phyloP scores from a whole-genome alignment of 2,113 vertebrate species.

The Petaurus breviceps region DNA sequence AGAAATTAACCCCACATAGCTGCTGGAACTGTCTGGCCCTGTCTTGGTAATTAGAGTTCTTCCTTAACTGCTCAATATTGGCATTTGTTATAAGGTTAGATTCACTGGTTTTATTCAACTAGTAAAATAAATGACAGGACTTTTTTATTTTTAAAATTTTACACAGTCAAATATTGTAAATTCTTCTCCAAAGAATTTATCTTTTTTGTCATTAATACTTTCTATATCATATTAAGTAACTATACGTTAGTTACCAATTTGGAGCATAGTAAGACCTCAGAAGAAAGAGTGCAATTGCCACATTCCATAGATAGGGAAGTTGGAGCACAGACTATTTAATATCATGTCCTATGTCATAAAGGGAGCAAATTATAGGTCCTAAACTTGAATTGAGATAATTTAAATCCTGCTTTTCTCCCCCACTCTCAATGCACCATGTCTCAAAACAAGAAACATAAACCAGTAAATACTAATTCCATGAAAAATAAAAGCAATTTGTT shows the following conservation, averaged over 20 bases:
- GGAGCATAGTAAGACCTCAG: background rate
- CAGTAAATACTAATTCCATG: background rate
- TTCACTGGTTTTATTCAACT: background rate
- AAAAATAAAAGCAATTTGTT: background rate
- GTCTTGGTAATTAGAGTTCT: background rate
- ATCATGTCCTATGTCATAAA: background rate
- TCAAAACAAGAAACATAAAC: background rate
- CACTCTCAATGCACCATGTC: background rate
- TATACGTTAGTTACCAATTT: background rate
- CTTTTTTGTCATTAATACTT: background rate
- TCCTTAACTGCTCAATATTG: background rate
- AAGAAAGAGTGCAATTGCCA: background rate
- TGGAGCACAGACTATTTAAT: background rate
- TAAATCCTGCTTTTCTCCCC: background rate
- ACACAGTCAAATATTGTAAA: background rate
- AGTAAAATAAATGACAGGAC: background rate
- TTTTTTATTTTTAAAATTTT: background rate
- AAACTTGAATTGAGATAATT: background rate
- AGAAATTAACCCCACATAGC: constrained; percentile 50
- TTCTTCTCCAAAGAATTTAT: background rate
- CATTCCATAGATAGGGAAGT: background rate
- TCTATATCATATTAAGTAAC: background rate
- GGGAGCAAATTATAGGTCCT: background rate
- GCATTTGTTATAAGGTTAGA: background rate
- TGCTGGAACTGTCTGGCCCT: constrained; percentile 14